Conservation (phyloP, 2,797 vertebrate species). For the Coilia nasus region DNA sequence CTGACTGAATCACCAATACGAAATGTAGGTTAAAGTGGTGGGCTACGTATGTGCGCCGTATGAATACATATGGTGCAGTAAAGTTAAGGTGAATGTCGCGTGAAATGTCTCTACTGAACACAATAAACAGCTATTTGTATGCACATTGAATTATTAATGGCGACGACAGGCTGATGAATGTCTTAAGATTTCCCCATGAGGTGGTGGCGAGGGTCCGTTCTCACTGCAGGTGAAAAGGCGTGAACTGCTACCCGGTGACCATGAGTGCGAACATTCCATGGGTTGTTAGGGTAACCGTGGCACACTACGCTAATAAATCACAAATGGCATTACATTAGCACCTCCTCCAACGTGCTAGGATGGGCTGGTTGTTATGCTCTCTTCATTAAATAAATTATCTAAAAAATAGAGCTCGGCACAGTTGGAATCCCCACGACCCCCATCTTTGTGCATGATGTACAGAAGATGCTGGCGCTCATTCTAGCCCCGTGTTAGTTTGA, state of each 20-base stretch:
- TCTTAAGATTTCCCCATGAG: neutral
- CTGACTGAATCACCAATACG: neutral
- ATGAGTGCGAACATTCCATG: neutral
- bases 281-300: neutral
- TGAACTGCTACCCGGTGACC: constrained; percentile 2
- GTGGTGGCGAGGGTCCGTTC: neutral
- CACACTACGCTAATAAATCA: constrained; percentile 28
- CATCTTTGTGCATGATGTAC: neutral
- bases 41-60: neutral
- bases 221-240: neutral
- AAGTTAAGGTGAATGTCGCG: neutral
- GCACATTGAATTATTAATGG: constrained; percentile 7
- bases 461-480: neutral
- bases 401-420: constrained; percentile 31
- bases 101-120: neutral
- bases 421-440: constrained; percentile 34
- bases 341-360: neutral
- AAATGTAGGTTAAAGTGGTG: constrained; percentile 1
- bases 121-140: neutral
- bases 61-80: neutral
- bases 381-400: constrained; percentile 59
- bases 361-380: constrained; percentile 29
- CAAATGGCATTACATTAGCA: constrained; percentile 1
- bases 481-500: neutral
- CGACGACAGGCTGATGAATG: neutral